Evolutionary conservation across 2,797 vertebrate species (phyloP), one percentile per base, ranked within the genome.

Genomic region (Halcyon smyrnensis): DNA sequence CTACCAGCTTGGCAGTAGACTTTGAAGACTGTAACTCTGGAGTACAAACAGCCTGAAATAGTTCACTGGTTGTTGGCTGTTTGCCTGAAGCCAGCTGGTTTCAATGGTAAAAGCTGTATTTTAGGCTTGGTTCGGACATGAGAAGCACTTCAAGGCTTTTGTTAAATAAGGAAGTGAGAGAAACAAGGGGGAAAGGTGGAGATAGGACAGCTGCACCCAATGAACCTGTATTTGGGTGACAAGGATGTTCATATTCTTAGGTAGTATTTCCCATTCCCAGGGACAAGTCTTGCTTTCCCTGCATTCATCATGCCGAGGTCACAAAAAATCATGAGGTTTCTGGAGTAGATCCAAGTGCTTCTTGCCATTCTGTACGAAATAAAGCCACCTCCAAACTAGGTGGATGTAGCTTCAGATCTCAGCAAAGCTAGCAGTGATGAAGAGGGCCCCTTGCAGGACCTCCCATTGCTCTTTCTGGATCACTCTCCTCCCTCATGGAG

Each of bases 21-120:
- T 90, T 90, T 74, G 67, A 79, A 79, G 90, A 41, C 62, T 90
- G 23, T 90, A 90, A 67, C 43, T 84, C 62, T 82, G 51, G 27
- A 89, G 64, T 86, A 59, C 63, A 76, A 91, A 80, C 51, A 62
- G 76, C 60, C 84, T 92, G 77, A 92, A 95, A 39, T 87, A 82
- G 56, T 87, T 96, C 65, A 43, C 57, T 84, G 48, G 6, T 70
- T 73, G n/a, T 84, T 95, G 90, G 78, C 87, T 90, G 51, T 73
- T 93, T 54, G 77, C 80, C 83, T 80, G 37, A 95, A 84, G 50
- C 30, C 68, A 70, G 85, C 87, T 86, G 73, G 18, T 87, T 90
- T 89, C 80, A 78, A 1, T 89, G 84, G 80, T 70, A 59, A 74
- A 81, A 88, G 56, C 51, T 94, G 45, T 70, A 34, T 95, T 94